Conservation (phyloP, 2,888 invertebrate species). For the Leptinotarsa peninsularis region DNA sequence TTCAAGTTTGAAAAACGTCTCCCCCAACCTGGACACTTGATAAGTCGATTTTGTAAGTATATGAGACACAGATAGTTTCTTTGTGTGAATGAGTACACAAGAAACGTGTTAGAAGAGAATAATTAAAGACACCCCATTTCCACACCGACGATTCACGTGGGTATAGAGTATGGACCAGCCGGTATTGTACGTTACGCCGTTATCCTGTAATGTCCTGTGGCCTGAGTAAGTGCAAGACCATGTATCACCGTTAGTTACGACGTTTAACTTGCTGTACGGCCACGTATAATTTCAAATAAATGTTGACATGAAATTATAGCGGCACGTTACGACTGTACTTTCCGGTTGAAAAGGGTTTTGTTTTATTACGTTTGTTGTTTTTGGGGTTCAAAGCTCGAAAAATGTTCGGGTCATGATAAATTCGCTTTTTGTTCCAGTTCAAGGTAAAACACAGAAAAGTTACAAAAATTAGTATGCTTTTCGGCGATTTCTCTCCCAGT, state of each 20-base stretch:
- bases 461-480: neutral
- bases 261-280: slow-evolving; percentile 54
- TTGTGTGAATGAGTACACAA: neutral
- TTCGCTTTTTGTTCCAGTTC: neutral
- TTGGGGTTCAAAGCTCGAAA: neutral
- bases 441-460: neutral
- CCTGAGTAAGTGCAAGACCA: slow-evolving; percentile 57
- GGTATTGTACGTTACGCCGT: neutral
- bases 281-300: slow-evolving; percentile 55
- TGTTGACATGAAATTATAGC: slow-evolving; percentile 45
- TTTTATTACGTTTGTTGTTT: slow-evolving; percentile 18
- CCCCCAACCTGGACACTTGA: neutral
- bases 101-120: neutral
- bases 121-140: slow-evolving; percentile 1
- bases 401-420: slow-evolving; percentile 3
- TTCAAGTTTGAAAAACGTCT: too few relatives aligned
- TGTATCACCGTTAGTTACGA: slow-evolving; percentile 59
- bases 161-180: slow-evolving; percentile 7
- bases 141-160: neutral
- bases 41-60: neutral
- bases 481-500: neutral
- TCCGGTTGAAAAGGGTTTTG: slow-evolving; percentile 17
- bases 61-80: neutral
- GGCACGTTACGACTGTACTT: slow-evolving; percentile 27
- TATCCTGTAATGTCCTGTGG: slow-evolving; percentile 53